Conservation (phyloP, 2,888 invertebrate species). For the Mayetiola destructor region DNA sequence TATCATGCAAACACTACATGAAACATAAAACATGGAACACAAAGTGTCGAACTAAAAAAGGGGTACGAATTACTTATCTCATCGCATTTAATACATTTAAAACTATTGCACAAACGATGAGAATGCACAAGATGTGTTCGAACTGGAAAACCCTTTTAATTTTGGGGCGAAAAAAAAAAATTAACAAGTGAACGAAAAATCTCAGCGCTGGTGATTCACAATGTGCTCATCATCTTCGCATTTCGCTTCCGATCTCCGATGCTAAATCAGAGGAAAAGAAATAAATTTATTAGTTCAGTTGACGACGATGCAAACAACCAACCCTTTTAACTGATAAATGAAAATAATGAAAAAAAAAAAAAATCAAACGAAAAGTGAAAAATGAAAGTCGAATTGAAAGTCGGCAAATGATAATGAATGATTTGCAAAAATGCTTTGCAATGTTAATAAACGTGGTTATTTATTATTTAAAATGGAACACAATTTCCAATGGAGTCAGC, state of each 20-base stretch:
- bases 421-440: slow-evolving; percentile 7
- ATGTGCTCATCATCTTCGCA: too few relatives aligned
- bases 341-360: too few relatives aligned
- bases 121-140: not conserved
- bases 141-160: slow-evolving; percentile 7
- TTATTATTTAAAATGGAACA: slow-evolving; percentile 2
- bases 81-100: not conserved
- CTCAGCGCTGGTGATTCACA: too few relatives aligned
- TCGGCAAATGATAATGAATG: slow-evolving; percentile 8
- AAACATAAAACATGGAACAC: too few relatives aligned
- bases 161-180: not conserved
- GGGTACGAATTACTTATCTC: not conserved
- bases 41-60: slow-evolving; percentile 8
- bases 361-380: not conserved
- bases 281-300: too few relatives aligned
- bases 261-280: too few relatives aligned
- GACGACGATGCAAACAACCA: too few relatives aligned
- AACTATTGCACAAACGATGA: not conserved
- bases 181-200: not conserved
- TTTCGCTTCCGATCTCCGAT: too few relatives aligned
- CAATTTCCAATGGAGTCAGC: not conserved
- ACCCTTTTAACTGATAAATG: slow-evolving; percentile 12
- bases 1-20: too few relatives aligned
- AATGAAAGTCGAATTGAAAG: too few relatives aligned
- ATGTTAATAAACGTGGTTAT: not conserved